Conservation (phyloP, 2,888 invertebrate genomes). For the Parthenolecanium corni region DNA sequence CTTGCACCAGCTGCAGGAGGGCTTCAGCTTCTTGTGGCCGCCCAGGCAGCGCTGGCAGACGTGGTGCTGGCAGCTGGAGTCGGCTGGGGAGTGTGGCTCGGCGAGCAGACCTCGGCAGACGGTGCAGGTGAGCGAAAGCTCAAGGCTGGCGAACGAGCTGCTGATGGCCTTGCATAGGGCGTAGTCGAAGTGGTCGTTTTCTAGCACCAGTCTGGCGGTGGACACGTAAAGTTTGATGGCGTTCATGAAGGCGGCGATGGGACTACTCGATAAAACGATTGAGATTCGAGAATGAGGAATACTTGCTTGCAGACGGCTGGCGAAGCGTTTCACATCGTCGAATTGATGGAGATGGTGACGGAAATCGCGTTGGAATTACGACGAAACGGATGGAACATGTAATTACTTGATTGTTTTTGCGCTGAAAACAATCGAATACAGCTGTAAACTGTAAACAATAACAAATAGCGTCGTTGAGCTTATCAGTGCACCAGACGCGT, state of each 20-base stretch:
- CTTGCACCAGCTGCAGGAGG: slow-evolving; percentile 73
- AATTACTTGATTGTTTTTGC: too few relatives aligned
- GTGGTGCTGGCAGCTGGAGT: slow-evolving; percentile 74
- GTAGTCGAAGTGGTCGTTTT: slow-evolving; percentile 10
- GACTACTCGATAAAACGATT: slow-evolving; percentile 27
- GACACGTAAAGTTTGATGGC: slow-evolving; percentile 68
- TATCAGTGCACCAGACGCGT: too few relatives aligned
- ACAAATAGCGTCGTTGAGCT: too few relatives aligned
- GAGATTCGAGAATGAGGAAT: neutral
- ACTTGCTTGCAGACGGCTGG: neutral
- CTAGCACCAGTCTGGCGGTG: slow-evolving; percentile 62
- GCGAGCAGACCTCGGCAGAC: slow-evolving; percentile 74
- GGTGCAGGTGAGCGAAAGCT: slow-evolving; percentile 77
- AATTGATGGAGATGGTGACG: too few relatives aligned
- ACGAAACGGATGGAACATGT: too few relatives aligned
- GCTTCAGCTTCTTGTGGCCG: slow-evolving; percentile 71
- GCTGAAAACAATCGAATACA: too few relatives aligned
- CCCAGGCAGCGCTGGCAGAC: slow-evolving; percentile 75
- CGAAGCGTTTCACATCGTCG: neutral
- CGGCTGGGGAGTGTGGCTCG: slow-evolving; percentile 67
- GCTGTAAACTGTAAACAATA: too few relatives aligned
- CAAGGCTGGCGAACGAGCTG: slow-evolving; percentile 56
- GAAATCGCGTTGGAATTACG: too few relatives aligned
- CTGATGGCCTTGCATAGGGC: slow-evolving; percentile 5
- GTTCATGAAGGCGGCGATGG: slow-evolving; percentile 57